Conservation (phyloP, 2,113 vertebrate genomes). For the Ia io region DNA sequence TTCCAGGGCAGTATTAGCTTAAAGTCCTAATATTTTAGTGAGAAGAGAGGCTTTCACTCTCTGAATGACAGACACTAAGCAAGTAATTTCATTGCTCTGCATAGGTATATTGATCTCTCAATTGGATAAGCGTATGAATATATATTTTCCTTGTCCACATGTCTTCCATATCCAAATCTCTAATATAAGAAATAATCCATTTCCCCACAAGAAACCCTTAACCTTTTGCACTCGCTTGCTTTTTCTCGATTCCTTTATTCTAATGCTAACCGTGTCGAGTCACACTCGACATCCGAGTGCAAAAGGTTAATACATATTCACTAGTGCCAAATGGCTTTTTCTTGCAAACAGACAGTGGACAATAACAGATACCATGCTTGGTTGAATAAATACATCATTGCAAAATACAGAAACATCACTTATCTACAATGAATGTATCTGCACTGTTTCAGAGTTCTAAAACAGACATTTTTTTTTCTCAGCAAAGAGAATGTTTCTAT, state of each 20-base stretch:
- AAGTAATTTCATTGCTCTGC: slow-evolving; percentile 18
- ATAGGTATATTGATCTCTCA: neutral
- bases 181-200: neutral
- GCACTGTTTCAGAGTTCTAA: neutral
- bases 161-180: neutral
- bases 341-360: neutral
- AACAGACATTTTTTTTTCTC: neutral
- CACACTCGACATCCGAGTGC: too few relatives aligned
- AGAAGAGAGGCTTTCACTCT: neutral
- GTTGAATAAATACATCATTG: neutral
- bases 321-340: neutral
- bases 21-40: neutral
- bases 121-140: neutral
- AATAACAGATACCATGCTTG: neutral
- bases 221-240: too few relatives aligned
- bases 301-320: neutral
- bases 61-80: neutral
- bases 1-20: neutral
- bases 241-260: too few relatives aligned
- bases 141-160: neutral
- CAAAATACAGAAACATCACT: slow-evolving; percentile 10
- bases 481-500: neutral
- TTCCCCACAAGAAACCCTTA: neutral
- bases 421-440: neutral
- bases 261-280: too few relatives aligned